phyloP scores from a whole-genome alignment of 2,888 invertebrate species.

The Plebejus melissa region DNA sequence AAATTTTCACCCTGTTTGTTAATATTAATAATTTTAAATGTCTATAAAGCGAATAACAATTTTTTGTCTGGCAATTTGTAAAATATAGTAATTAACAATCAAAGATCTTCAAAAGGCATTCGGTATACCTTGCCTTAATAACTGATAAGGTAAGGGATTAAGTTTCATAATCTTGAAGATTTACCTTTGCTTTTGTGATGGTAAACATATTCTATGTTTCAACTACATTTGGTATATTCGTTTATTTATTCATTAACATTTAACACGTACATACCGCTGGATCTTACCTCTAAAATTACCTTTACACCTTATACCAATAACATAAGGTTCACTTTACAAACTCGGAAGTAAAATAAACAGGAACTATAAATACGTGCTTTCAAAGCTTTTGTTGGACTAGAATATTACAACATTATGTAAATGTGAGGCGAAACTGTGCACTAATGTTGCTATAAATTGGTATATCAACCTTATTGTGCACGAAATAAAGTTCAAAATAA shows the following conservation, averaged over 20 bases:
- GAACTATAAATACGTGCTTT: neutral
- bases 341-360: neutral
- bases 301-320: neutral
- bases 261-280: neutral
- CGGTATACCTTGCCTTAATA: no score
- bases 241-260: neutral
- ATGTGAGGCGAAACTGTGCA: neutral
- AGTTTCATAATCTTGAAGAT: neutral
- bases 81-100: no score
- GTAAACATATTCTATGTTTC: neutral
- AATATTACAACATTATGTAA: conserved; percentile 1
- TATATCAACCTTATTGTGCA: neutral
- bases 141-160: no score
- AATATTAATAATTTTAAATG: no score
- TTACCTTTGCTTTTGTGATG: neutral
- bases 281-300: neutral
- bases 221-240: neutral
- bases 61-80: no score
- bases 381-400: neutral
- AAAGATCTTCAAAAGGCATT: no score
- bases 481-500: neutral
- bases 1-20: no score
- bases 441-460: neutral
- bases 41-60: no score
- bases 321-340: neutral